Evolutionary conservation across 2,797 vertebrate genomes (phyloP).

Genomic region (Urocyon cinereoargenteus): DNA sequence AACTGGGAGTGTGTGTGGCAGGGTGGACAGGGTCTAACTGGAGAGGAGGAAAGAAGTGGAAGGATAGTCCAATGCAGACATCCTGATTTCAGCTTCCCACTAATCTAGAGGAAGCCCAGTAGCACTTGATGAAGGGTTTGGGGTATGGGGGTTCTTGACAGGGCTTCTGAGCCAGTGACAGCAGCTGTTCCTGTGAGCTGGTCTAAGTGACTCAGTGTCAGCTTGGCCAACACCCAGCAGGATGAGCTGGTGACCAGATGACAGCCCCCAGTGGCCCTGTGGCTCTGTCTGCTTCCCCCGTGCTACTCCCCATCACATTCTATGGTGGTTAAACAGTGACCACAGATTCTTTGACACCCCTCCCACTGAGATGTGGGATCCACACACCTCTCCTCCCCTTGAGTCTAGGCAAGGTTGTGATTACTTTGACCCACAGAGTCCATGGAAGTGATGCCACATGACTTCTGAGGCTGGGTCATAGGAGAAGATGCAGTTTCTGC

Average conservation of each 20-base stretch:
- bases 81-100: not conserved
- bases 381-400: fast-evolving
- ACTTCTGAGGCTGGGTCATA: not conserved
- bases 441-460: no score
- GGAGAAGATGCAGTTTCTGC: not conserved
- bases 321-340: not conserved
- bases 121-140: not conserved
- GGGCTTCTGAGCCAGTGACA: not conserved
- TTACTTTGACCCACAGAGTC: not conserved
- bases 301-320: not conserved
- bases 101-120: not conserved
- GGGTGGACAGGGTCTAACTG: fast-evolving
- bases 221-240: not conserved
- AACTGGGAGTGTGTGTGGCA: not conserved
- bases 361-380: not conserved
- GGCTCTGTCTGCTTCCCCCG: not conserved
- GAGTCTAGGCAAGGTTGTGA: not conserved
- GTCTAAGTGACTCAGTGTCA: not conserved
- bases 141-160: not conserved
- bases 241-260: not conserved
- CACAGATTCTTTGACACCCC: not conserved
- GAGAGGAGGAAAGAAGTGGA: not conserved
- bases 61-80: not conserved
- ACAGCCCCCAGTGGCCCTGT: not conserved
- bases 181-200: not conserved